Evolutionary conservation across 1,140 invertebrate genomes (phyloP).

Genomic region (Solenopsis invicta): DNA sequence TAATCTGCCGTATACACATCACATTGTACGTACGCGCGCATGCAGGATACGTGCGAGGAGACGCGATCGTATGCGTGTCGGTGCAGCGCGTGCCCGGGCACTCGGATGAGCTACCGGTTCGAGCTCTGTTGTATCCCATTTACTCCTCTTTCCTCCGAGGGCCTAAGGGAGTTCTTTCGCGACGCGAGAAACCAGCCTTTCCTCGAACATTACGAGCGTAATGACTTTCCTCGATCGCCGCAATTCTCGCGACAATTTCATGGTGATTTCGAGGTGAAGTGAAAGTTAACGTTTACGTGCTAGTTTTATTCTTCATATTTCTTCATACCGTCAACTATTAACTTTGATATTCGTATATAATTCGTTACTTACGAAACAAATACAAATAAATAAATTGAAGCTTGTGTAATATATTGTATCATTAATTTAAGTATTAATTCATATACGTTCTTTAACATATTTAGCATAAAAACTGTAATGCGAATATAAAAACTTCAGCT

Average conservation of each 20-base stretch:
- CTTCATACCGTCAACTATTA: neutral
- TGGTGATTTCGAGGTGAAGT: neutral
- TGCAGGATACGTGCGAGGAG: slow-evolving; percentile 9
- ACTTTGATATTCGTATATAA: neutral
- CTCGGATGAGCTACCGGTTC: slow-evolving; percentile 76
- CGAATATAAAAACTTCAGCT: slow-evolving; percentile 6
- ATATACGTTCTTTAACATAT: neutral
- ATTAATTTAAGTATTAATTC: neutral
- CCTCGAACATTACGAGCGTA: slow-evolving; percentile 3
- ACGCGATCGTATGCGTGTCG: slow-evolving; percentile 66
- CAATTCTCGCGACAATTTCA: slow-evolving; percentile 34
- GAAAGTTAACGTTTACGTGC: slow-evolving; percentile 11
- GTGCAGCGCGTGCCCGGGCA: slow-evolving; percentile 76
- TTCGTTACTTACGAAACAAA: neutral
- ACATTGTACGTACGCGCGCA: slow-evolving; percentile 57
- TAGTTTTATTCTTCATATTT: neutral
- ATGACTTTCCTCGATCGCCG: neutral
- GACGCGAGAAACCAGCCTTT: slow-evolving; percentile 70
- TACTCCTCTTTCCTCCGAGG: slow-evolving; percentile 67
- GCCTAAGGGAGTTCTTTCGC: slow-evolving; percentile 65
- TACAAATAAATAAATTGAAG: neutral
- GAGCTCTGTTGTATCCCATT: slow-evolving; percentile 62
- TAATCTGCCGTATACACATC: slow-evolving; percentile 78
- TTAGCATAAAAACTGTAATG: neutral
- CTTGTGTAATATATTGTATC: neutral